Evolutionary conservation across 2,797 vertebrate genomes (phyloP).

Genomic region (Syncerus caffer): DNA sequence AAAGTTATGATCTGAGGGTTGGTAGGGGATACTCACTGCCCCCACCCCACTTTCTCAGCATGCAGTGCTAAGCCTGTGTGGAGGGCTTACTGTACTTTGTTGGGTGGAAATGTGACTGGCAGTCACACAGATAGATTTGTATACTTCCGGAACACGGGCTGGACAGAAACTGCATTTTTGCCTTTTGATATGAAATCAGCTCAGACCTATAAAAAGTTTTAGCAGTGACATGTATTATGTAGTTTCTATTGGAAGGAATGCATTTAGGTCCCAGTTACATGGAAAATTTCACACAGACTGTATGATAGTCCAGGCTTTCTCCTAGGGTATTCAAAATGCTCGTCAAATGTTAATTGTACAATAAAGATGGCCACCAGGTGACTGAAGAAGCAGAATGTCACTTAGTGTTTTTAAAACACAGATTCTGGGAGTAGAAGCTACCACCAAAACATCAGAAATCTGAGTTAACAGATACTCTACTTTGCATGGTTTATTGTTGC

Average conservation of each 20-base stretch:
- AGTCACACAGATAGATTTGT: background rate
- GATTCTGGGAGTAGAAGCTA: conserved; percentile 60
- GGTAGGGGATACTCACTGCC: background rate
- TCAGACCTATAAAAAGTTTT: background rate
- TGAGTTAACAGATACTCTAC: conserved; percentile 50
- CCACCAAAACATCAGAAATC: conserved; percentile 53
- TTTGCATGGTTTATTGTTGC: background rate
- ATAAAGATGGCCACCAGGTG: conserved; percentile 27
- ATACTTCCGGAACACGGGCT: background rate
- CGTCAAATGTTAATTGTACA: conserved; percentile 27
- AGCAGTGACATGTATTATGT: conserved; percentile 19
- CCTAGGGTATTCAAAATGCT: conserved; percentile 47
- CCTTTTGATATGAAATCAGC: background rate
- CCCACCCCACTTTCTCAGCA: background rate
- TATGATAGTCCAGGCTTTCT: conserved; percentile 33
- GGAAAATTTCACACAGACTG: conserved; percentile 10
- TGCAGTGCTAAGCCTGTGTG: background rate
- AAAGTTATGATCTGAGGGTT: background rate
- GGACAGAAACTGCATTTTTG: background rate
- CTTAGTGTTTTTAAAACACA: conserved; percentile 59
- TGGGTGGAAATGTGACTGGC: background rate
- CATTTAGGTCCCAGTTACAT: conserved; percentile 3
- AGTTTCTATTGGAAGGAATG: background rate
- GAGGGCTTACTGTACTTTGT: background rate
- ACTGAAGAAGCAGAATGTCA: conserved; percentile 57